Evolutionary conservation across 2,113 vertebrate genomes (phyloP).

Genomic region (Scatophagus argus): DNA sequence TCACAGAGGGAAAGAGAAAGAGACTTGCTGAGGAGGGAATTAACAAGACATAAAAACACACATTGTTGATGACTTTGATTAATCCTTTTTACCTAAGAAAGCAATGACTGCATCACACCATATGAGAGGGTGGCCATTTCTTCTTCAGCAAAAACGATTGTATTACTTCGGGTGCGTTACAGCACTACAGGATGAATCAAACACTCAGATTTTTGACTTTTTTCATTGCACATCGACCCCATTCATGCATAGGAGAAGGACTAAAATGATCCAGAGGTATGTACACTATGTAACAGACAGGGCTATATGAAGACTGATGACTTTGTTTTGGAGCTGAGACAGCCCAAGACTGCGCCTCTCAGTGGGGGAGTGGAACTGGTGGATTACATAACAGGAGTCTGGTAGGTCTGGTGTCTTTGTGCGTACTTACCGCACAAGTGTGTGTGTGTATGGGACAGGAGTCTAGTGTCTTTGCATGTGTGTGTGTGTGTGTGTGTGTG

Average conservation of each 20-base stretch:
- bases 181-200: background rate
- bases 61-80: conserved; percentile 60
- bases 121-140: conserved; percentile 19
- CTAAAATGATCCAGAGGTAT: conserved; percentile 47
- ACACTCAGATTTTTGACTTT: background rate
- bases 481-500: conserved; percentile 56
- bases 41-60: conserved; percentile 67
- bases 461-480: conserved; percentile 53
- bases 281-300: conserved; percentile 42
- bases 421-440: conserved; percentile 56
- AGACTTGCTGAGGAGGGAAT: conserved; percentile 45
- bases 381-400: conserved; percentile 84
- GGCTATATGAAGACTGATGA: conserved; percentile 61
- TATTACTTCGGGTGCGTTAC: background rate
- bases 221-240: background rate
- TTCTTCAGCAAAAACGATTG: conserved; percentile 2
- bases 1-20: conserved; percentile 51
- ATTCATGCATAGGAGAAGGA: background rate
- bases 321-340: conserved; percentile 72
- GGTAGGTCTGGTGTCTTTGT: conserved; percentile 76
- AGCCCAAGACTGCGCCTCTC: conserved; percentile 62
- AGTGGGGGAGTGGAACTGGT: conserved; percentile 67
- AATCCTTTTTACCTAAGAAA: conserved; percentile 50
- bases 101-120: conserved; percentile 1
- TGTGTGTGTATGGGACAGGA: conserved; percentile 58